Base-by-base conservation (phyloP, 2,888 invertebrate species). In the Nipponacmea schrenckii region DNA sequence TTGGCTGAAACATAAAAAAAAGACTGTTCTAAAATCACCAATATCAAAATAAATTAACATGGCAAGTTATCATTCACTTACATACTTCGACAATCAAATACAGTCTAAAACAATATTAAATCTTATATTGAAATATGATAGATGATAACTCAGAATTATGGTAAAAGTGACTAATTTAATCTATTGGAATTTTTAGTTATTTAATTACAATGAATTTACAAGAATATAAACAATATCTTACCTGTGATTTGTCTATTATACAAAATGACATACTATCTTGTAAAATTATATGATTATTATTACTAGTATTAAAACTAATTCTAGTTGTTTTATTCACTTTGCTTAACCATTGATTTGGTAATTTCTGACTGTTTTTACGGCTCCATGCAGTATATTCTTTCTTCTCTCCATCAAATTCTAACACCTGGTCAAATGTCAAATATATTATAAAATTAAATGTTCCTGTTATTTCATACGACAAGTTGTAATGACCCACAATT, bases 181-280 rank as follows among this genome's bases (percentile, higher is more conserved):
- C n/a, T n/a, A n/a, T n/a, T n/a, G n/a, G n/a, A n/a, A n/a, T n/a
- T n/a, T n/a, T n/a, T n/a, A n/a, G n/a, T n/a, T n/a, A n/a, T n/a
- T n/a, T n/a, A n/a, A n/a, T n/a, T n/a, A n/a, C n/a, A n/a, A n/a
- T n/a, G n/a, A n/a, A n/a, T n/a, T n/a, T n/a, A n/a, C n/a, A 31
- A 39, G 39, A 39, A 39, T 10, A 39, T 39, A 39, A 39, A 39
- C 8, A 39, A 5, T 8, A 5, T 39, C 84, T 83, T 86, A 91
- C 91, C 87, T 91, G 90, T 50, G 90, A 86, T 83, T 92, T 91
- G 83, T 93, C 90, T 45, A 92, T 87, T 44, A 92, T 89, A 88
- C 92, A 92, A 64, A 95, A 91, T 67, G 92, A 91, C 67, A 91
- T 91, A 79, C 95, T 94, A 84, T 95, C 94, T 74, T 94, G 92